Base-by-base conservation (phyloP, 2,888 invertebrate species). In the Oscheius sp. region DNA sequence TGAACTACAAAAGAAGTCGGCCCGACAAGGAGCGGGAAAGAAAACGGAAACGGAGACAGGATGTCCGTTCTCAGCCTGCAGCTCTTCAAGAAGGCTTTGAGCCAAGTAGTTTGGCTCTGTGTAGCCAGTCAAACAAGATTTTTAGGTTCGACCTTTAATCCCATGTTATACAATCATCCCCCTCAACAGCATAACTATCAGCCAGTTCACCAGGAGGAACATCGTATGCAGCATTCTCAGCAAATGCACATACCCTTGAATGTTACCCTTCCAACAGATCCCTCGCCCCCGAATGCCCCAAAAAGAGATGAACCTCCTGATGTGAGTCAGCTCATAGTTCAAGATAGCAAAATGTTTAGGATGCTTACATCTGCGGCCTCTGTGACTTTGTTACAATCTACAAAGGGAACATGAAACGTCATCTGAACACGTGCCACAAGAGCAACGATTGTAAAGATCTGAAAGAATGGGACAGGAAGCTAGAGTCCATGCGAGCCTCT, bases 321-420 rank as follows among this genome's bases (percentile, higher is more conserved):
- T 50, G 73, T 73, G 21, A 60, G 71, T 33, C 21, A 48, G 10
- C 13, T 47, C 21, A 21, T 32, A 55, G 21, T 21, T 21, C 21
- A 21, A 42, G 42, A 42, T 42, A 42, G 42, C 35, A 53, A 55
- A 55, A 68, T 51, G 29, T 63, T 71, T 79, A 85, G 75, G 85
- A 86, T 62, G 85, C 86, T n/a, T 86, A 85, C 75, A 77, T 84
- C 50, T 87, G 87, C 75, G 79, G 83, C n/a, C 85, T 80, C 75
- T 87, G 87, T 66, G 81, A 84, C 32, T 87, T 87, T 73, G 79
- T 82, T 60, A 87, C 86, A 10, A 84, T 87, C 53, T 87, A 87
- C 82, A 87, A 87, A 70, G 87, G 87, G 29, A 88, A 88, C 75
- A 88, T 88, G 88, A 88, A 88, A 66, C 78, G 88, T 13, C 88